phyloP scores from a whole-genome alignment of 2,797 vertebrate species.

The Lagodon rhomboides region DNA sequence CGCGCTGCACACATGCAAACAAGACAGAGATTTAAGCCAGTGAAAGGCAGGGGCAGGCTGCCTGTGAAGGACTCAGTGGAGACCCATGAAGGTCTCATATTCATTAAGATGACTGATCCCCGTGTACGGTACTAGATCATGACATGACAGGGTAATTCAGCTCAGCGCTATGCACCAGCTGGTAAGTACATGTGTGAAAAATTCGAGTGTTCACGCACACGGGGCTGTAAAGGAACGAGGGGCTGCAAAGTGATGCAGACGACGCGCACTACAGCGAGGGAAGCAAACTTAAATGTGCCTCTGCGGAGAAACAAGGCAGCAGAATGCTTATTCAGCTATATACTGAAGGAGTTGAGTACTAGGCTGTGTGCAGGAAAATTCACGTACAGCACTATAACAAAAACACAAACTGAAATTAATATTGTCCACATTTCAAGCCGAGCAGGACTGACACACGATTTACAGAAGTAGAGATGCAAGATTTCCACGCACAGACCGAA shows the following conservation, averaged over 20 bases:
- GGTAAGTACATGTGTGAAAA: slow-evolving; percentile 43
- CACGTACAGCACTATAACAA: not conserved
- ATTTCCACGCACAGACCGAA: slow-evolving; percentile 39
- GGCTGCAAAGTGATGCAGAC: slow-evolving; percentile 15
- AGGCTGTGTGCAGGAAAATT: slow-evolving; percentile 9
- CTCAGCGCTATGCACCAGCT: slow-evolving; percentile 43
- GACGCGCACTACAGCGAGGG: slow-evolving; percentile 3
- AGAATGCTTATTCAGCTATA: slow-evolving; percentile 67
- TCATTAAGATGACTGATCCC: slow-evolving; percentile 73
- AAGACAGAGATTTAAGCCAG: slow-evolving; percentile 50
- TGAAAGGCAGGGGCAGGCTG: slow-evolving; percentile 39
- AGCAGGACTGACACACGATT: slow-evolving; percentile 27
- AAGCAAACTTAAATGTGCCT: slow-evolving; percentile 36
- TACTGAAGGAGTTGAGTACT: slow-evolving; percentile 6
- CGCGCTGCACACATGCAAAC: slow-evolving; percentile 18
- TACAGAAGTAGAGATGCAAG: slow-evolving; percentile 33
- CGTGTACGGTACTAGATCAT: slow-evolving; percentile 57
- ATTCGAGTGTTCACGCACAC: slow-evolving; percentile 12
- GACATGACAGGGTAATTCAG: slow-evolving; percentile 61
- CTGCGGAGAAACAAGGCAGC: slow-evolving; percentile 39
- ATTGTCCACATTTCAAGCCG: not conserved
- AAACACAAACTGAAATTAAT: slow-evolving; percentile 13
- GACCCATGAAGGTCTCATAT: slow-evolving; percentile 70
- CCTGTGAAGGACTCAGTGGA: slow-evolving; percentile 67
- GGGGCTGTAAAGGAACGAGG: slow-evolving; percentile 18